Evolutionary conservation across 2,797 vertebrate species (phyloP), one percentile per base, ranked within the genome.

Genomic region (Muraenolepis orangiensis): DNA sequence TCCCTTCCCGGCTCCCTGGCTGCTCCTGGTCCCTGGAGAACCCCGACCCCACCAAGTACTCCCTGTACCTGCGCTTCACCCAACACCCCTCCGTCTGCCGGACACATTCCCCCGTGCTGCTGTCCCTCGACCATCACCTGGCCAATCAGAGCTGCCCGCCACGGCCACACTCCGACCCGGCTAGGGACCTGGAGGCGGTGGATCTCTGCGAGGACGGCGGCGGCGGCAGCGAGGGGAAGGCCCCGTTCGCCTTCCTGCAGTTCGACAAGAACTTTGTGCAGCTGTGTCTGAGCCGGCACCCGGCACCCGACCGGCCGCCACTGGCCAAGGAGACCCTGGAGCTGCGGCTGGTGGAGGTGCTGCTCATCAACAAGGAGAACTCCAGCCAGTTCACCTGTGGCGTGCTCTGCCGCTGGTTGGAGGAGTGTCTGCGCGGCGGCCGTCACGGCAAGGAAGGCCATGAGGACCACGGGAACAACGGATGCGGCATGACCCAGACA

Each of bases 11-110:
- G 83, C 93, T 91, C 71, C 94, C 96, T 0, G 96, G 97, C 87
- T 99, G 98, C 81, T 99, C 97, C 78, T 99, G 98, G 98, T 98
- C 98, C 76, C 90, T 99, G 94, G 98, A 99, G 93, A 99, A 98
- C 90, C 98, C 98, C 0, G 98, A 99, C 86, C 98, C 98, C 80
- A 99, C 98, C 89, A 99, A 99, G 86, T 99, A 99, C 91, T 97
- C 97, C 73, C 95, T 99, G 84, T 98, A 98, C 91, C 95, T 99
- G 87, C 96, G 96, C 88, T 98, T 98, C 92, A 96, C 94, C 86
- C 95, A 95, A 75, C 94, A 97, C 87, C 95, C 96, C 34, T 89
- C 95, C 84, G 94, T 97, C 84, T 99, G 98, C 87, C 88, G 92
- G 80, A 94, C 95, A 86, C 95, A 97, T 88, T 95, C 94, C 68